Conservation (phyloP, 1,140 invertebrate genomes). For the Bombus terrestris region DNA sequence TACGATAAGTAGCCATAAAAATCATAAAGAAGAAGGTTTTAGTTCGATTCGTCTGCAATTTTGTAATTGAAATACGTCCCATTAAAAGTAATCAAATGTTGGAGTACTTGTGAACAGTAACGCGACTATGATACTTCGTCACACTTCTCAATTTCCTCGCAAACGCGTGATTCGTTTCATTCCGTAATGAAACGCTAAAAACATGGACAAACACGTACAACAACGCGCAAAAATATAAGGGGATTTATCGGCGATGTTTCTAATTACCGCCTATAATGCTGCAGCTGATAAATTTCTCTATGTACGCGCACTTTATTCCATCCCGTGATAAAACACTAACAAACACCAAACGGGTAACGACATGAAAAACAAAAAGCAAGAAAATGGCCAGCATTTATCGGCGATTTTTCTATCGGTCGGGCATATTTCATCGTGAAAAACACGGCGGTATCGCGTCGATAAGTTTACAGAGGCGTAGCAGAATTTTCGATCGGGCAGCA, state of each 20-base stretch:
- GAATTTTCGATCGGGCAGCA: constrained; percentile 6
- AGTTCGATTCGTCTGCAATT: too few species aligned
- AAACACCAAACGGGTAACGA: background rate
- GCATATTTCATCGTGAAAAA: background rate
- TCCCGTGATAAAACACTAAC: background rate
- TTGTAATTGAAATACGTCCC: too few species aligned
- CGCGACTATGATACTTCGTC: background rate
- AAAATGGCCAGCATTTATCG: background rate
- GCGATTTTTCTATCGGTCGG: background rate
- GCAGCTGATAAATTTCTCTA: too few species aligned
- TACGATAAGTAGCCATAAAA: too few species aligned
- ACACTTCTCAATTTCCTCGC: background rate
- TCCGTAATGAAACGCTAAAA: background rate
- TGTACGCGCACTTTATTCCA: background rate
- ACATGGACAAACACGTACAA: too few species aligned
- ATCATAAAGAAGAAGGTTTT: too few species aligned
- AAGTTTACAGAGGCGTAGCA: constrained; percentile 13
- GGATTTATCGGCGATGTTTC: too few species aligned
- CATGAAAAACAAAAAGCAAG: background rate
- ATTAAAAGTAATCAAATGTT: too few species aligned
- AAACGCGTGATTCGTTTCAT: too few species aligned
- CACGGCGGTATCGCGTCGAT: background rate
- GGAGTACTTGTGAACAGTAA: too few species aligned
- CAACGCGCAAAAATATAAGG: too few species aligned
- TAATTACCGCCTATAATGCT: too few species aligned